Percentiles rank a stretch among this genome's conserved stretches.
phyloP scores from a whole-genome alignment of 2,113 vertebrate species.

The Hydrolagus affinis region DNA sequence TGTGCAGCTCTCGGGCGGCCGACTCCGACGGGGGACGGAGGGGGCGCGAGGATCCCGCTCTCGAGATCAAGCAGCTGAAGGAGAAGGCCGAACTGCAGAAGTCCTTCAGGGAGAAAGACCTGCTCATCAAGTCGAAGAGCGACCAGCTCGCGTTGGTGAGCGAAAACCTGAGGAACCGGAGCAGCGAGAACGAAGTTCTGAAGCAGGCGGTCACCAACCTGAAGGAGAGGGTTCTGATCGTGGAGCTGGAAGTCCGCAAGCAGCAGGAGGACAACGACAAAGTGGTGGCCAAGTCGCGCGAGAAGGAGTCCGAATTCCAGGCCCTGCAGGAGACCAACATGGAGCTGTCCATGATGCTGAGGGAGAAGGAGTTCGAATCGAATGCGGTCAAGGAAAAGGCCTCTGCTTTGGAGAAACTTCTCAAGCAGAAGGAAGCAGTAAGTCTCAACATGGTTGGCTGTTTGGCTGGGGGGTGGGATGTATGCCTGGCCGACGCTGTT shows the following conservation, averaged over 20 bases:
- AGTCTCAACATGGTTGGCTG: slow-evolving; percentile 31
- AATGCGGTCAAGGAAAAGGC: slow-evolving; percentile 78
- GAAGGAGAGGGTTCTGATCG: slow-evolving; percentile 78
- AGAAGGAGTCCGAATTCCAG: slow-evolving; percentile 84
- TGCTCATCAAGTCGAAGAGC: slow-evolving; percentile 87
- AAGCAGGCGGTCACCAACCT: slow-evolving; percentile 93
- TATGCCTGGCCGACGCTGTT: not conserved
- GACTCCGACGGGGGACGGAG: slow-evolving; percentile 66
- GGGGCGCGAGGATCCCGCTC: slow-evolving; percentile 52
- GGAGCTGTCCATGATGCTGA: slow-evolving; percentile 87
- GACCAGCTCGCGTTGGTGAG: slow-evolving; percentile 74
- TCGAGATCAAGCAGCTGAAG: slow-evolving; percentile 63
- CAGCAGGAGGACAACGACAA: slow-evolving; percentile 88
- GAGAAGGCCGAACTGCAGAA: slow-evolving; percentile 76
- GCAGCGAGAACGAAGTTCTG: slow-evolving; percentile 85
- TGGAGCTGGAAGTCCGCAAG: slow-evolving; percentile 77
- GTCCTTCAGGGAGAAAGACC: slow-evolving; percentile 81
- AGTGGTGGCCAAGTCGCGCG: slow-evolving; percentile 58
- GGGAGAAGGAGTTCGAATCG: slow-evolving; percentile 86
- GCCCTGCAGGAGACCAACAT: slow-evolving; percentile 93
- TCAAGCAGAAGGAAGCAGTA: slow-evolving; percentile 91
- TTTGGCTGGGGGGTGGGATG: not conserved
- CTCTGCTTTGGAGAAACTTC: slow-evolving; percentile 76
- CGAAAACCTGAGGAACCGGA: slow-evolving; percentile 76
- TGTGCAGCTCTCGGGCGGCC: slow-evolving; percentile 68